Conservation (phyloP, 92 coral and sea anemone genomes). For the Zoanthus gigantus region DNA sequence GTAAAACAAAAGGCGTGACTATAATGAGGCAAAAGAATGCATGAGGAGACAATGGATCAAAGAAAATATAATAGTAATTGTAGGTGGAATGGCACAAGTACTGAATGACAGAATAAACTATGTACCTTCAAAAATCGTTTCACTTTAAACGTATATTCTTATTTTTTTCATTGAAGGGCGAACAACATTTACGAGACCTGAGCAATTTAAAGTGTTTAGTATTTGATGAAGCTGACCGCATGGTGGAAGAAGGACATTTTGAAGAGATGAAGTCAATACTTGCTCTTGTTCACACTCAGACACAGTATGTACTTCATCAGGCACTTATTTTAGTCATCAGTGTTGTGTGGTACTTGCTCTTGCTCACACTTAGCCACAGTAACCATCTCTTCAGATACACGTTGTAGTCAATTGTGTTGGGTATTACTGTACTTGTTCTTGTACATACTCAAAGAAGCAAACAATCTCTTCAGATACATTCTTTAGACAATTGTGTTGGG, state of each 20-base stretch:
- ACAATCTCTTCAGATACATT: too few relatives aligned
- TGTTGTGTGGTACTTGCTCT: background rate
- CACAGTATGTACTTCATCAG: background rate
- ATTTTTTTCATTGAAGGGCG: slow-evolving; percentile 60
- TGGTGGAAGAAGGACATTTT: slow-evolving; percentile 97
- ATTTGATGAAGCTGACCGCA: slow-evolving; percentile 97
- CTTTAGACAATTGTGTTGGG: too few relatives aligned
- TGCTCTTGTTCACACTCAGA: slow-evolving; percentile 70
- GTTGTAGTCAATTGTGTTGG: too few relatives aligned
- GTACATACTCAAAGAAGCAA: too few relatives aligned
- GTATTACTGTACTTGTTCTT: too few relatives aligned
- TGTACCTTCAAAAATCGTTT: too few relatives aligned
- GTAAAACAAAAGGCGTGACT: too few relatives aligned
- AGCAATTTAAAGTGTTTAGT: slow-evolving; percentile 80
- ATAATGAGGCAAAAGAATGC: too few relatives aligned
- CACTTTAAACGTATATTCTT: background rate
- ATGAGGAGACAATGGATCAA: too few relatives aligned
- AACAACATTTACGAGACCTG: slow-evolving; percentile 77
- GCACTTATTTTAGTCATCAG: background rate
- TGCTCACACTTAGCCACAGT: background rate
- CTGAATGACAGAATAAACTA: too few relatives aligned
- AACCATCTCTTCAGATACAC: background rate
- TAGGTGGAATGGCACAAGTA: too few relatives aligned
- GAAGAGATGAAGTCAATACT: slow-evolving; percentile 84
- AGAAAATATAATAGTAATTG: too few relatives aligned